phyloP scores from a whole-genome alignment of 2,113 vertebrate genomes.

The Gopherus flavomarginatus region DNA sequence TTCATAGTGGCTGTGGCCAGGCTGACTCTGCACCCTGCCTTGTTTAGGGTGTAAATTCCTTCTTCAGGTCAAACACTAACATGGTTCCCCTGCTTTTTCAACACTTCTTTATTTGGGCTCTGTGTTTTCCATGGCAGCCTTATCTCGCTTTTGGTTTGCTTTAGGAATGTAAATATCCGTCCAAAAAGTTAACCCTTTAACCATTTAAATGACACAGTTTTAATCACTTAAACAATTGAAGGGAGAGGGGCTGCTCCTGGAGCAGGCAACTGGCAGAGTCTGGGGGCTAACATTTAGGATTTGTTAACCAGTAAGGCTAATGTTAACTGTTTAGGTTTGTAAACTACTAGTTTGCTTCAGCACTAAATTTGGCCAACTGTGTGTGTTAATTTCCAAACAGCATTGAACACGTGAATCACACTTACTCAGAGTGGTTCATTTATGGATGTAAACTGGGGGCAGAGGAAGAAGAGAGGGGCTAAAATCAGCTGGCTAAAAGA shows the following conservation, averaged over 20 bases:
- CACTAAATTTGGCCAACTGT: neutral
- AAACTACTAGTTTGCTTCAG: neutral
- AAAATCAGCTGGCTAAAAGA: neutral
- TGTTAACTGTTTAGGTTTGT: no score
- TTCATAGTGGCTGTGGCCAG: neutral
- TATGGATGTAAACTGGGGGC: neutral
- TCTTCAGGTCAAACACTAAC: neutral
- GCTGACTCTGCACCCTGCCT: neutral
- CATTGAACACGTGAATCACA: neutral
- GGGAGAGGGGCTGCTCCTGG: no score
- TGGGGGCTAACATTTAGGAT: no score
- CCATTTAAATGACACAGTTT: no score
- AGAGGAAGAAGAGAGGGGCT: neutral
- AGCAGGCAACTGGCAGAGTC: no score
- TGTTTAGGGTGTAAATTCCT: neutral
- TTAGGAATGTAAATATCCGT: no score
- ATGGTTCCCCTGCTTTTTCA: neutral
- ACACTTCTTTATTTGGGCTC: neutral
- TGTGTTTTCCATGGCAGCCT: neutral
- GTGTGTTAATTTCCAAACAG: neutral
- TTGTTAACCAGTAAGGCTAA: no score
- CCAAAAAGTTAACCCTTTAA: no score
- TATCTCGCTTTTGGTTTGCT: neutral
- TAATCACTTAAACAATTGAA: no score
- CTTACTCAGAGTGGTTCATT: neutral